Percentiles rank a stretch among this genome's conserved stretches.
phyloP scores from a whole-genome alignment of 2,888 invertebrate species.

The Eumerus sabulonum region DNA sequence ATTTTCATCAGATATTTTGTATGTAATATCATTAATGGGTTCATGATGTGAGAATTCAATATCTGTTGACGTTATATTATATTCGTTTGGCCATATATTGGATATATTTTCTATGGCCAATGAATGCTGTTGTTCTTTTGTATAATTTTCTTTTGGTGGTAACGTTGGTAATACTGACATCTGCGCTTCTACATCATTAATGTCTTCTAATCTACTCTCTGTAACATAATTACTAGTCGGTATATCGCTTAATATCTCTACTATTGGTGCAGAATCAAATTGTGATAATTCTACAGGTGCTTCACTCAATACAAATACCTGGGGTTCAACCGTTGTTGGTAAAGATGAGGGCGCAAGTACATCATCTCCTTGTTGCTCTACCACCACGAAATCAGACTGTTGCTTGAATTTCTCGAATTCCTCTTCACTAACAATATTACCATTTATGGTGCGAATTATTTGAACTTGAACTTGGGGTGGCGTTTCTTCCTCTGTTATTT shows the following conservation, averaged over 20 bases:
- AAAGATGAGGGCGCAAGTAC: conserved; percentile 31
- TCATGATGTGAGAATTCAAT: conserved; percentile 76
- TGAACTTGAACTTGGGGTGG: conserved; percentile 79
- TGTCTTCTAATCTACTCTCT: conserved; percentile 61
- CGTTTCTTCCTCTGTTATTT: conserved; percentile 75
- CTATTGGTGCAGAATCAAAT: conserved; percentile 76
- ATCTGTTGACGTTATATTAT: conserved; percentile 74
- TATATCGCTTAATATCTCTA: conserved; percentile 72
- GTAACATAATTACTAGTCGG: conserved; percentile 74
- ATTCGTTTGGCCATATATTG: conserved; percentile 77
- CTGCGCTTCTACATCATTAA: conserved; percentile 15
- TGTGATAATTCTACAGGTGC: conserved; percentile 79
- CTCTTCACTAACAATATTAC: conserved; percentile 77
- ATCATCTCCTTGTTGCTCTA: conserved; percentile 72
- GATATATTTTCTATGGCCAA: conserved; percentile 73
- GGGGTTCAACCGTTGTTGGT: conserved; percentile 71
- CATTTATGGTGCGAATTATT: conserved; percentile 81
- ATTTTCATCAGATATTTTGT: conserved; percentile 56
- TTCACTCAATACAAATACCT: conserved; percentile 79
- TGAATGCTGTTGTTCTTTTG: conserved; percentile 30
- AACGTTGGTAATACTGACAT: conserved; percentile 16
- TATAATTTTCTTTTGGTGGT: conserved; percentile 47
- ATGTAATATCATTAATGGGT: conserved; percentile 63
- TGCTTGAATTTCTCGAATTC: conserved; percentile 75
- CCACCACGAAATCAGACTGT: conserved; percentile 73